A percentile compares a stretch with the other conserved stretches of the same genome.
phyloP scores from a whole-genome alignment of 2,797 vertebrate species.

The Anableps anableps region DNA sequence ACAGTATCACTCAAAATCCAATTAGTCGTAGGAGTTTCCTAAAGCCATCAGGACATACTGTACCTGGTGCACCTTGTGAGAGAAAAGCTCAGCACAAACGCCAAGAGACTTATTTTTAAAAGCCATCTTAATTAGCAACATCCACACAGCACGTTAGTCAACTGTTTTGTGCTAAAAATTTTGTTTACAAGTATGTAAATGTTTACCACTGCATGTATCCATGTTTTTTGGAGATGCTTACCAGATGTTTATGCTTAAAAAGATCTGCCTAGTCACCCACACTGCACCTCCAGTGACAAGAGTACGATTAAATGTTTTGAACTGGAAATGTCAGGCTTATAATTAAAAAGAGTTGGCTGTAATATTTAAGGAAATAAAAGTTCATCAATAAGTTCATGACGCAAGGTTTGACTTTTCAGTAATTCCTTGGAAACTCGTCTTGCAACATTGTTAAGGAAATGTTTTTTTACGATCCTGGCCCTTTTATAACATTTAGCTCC shows the following conservation, averaged over 20 bases:
- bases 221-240: conserved; percentile 66
- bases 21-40: neutral
- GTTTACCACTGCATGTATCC: conserved; percentile 74
- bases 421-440: conserved; percentile 4
- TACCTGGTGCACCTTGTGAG: neutral
- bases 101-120: neutral
- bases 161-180: conserved; percentile 64
- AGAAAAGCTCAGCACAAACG: neutral
- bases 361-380: conserved; percentile 5
- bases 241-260: conserved; percentile 66
- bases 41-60: neutral
- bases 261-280: conserved; percentile 34
- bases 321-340: conserved; percentile 18
- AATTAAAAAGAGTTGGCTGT: neutral
- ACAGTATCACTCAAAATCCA: neutral
- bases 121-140: conserved; percentile 64
- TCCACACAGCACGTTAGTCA: conserved; percentile 64
- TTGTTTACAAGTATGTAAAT: conserved; percentile 77
- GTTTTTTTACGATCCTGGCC: conserved; percentile 22
- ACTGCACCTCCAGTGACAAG: neutral
- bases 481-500: conserved; percentile 28
- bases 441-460: conserved; percentile 3
- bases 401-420: conserved; percentile 13
- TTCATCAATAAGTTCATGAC: neutral
- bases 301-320: conserved; percentile 21